A percentile compares a stretch with the other conserved stretches of the same genome.
Evolutionary conservation across 2,113 vertebrate genomes (phyloP).

Genomic region (Arizona elegans): DNA sequence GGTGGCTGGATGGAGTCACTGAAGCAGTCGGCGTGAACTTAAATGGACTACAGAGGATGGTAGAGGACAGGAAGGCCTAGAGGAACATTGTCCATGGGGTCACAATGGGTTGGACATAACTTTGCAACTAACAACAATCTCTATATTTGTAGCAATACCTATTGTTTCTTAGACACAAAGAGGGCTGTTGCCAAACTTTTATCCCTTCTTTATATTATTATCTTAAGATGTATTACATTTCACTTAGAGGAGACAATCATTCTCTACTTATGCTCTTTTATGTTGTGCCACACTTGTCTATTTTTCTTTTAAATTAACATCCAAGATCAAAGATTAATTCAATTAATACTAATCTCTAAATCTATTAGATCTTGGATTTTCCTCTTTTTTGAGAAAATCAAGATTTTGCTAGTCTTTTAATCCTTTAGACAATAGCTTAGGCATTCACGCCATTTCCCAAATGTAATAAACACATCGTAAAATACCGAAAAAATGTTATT

Average conservation of each 20-base stretch:
- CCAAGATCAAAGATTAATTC: slow-evolving; percentile 67
- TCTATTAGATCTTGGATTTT: slow-evolving; percentile 53
- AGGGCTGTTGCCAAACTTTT: not conserved
- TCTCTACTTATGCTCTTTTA: slow-evolving; percentile 30
- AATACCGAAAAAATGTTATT: slow-evolving; percentile 62
- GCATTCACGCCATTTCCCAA: slow-evolving; percentile 45
- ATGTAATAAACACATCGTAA: slow-evolving; percentile 49
- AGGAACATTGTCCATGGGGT: no score
- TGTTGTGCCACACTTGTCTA: slow-evolving; percentile 42
- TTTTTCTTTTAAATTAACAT: slow-evolving; percentile 48
- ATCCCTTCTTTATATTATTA: not conserved
- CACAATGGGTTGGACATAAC: no score
- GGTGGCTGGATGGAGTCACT: no score
- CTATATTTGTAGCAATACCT: not conserved
- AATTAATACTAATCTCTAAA: slow-evolving; percentile 67
- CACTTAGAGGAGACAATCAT: not conserved
- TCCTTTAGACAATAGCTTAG: slow-evolving; percentile 54
- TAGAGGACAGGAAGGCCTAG: no score
- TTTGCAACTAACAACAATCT: no score
- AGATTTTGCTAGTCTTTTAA: slow-evolving; percentile 63
- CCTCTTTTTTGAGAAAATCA: slow-evolving; percentile 45
- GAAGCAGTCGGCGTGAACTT: no score
- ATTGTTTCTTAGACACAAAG: not conserved
- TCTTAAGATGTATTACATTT: not conserved
- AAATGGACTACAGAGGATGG: no score